phyloP scores from a whole-genome alignment of 1,140 invertebrate genomes.

The Drosophila rufa region DNA sequence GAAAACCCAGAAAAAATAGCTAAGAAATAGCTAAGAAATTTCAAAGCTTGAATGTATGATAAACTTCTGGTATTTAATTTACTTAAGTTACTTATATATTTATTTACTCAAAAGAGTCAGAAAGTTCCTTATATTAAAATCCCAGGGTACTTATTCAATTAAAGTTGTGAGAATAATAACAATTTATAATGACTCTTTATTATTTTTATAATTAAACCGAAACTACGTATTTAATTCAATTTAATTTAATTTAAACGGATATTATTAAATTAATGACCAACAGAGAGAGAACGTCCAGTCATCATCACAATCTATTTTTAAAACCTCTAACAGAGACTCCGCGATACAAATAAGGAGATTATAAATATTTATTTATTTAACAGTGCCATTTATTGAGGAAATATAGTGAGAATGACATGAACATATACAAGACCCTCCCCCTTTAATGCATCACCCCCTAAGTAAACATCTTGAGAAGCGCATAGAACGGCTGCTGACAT shows the following conservation, averaged over 20 bases:
- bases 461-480: conserved; percentile 6
- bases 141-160: no score
- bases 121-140: no score
- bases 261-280: conserved; percentile 8
- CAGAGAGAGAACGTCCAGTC: neutral
- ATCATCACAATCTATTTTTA: conserved; percentile 14
- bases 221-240: neutral
- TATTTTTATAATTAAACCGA: neutral
- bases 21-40: no score
- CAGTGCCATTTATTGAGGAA: neutral
- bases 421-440: neutral
- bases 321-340: neutral
- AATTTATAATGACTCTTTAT: neutral
- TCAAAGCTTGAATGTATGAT: neutral
- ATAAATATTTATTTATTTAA: neutral
- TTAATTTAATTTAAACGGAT: neutral
- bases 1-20: no score
- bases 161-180: neutral
- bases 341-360: conserved; percentile 2
- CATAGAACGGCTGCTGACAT: conserved; percentile 37
- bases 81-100: neutral
- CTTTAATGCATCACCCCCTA: conserved; percentile 1
- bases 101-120: neutral
- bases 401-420: neutral
- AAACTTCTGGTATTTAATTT: neutral